Conservation (phyloP, 2,113 vertebrate species). For the Labeo catla region DNA sequence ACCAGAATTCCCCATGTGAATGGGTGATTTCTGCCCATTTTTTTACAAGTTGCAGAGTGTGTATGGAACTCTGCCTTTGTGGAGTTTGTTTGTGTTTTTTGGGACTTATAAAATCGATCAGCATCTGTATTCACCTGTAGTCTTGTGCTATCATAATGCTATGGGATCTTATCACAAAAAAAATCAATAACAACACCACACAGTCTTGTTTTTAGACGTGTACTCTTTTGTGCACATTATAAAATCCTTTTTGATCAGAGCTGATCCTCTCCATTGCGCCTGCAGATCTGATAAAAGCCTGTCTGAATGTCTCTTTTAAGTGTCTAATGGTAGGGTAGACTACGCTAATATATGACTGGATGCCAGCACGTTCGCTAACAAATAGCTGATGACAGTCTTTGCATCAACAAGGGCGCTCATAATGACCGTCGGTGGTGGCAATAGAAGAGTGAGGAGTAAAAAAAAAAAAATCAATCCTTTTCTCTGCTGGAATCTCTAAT, state of each 20-base stretch:
- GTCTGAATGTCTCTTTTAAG: not conserved
- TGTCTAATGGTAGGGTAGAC: not conserved
- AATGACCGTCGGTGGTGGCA: not conserved
- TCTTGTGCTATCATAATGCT: conserved; percentile 7
- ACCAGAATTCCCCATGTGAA: not conserved
- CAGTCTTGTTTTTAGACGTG: not conserved
- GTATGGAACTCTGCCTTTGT: not conserved
- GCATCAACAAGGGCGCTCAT: not conserved
- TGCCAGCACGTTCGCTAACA: not conserved
- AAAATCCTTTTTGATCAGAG: conserved; percentile 12
- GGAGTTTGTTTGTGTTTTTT: not conserved
- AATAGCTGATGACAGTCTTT: conserved; percentile 10
- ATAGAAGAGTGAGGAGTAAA: not conserved
- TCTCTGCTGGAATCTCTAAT: conserved; percentile 36
- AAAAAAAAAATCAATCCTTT: conserved; percentile 45
- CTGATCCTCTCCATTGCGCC: not conserved
- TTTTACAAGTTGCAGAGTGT: not conserved
- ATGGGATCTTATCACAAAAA: conserved; percentile 10
- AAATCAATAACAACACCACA: conserved; percentile 19
- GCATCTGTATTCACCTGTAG: conserved; percentile 23
- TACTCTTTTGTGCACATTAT: conserved; percentile 6
- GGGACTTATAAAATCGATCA: not conserved
- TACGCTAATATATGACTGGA: conserved; percentile 6
- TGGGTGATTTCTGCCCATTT: not conserved
- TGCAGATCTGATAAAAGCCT: not conserved